Conservation (phyloP, 2,113 vertebrate genomes). For the Syrrhaptes paradoxus region DNA sequence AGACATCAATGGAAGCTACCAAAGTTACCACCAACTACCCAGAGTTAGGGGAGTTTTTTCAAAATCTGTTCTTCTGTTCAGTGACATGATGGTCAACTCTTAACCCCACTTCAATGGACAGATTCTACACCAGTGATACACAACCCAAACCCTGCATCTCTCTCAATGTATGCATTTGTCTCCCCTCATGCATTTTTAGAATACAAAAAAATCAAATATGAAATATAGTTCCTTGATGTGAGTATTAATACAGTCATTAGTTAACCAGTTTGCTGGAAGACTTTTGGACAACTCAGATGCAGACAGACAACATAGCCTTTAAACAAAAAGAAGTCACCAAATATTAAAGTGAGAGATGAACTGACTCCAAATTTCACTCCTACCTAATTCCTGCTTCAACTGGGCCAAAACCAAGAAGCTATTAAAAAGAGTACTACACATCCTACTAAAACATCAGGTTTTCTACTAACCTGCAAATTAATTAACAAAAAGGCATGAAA, state of each 20-base stretch:
- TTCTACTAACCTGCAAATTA: not conserved
- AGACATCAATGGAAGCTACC: not conserved
- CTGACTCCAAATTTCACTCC: not conserved
- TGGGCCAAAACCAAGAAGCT: not conserved
- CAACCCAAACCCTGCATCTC: not conserved
- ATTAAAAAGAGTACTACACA: not conserved
- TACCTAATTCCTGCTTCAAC: not conserved
- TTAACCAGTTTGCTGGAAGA: not conserved
- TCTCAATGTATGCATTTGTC: rapidly evolving
- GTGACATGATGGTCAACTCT: not conserved
- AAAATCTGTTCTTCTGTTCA: not conserved
- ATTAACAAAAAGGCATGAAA: not conserved
- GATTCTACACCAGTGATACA: not conserved
- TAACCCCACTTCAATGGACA: not conserved
- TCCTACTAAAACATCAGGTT: not conserved
- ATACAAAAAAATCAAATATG: not conserved
- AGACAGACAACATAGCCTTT: not conserved
- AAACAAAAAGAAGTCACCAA: not conserved
- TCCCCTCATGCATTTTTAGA: not conserved
- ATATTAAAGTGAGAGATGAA: not conserved
- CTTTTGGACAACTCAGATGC: not conserved
- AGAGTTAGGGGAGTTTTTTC: not conserved
- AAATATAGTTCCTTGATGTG: not conserved
- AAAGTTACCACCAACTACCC: not conserved
- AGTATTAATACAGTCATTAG: not conserved